Evolutionary conservation across 2,797 vertebrate species (phyloP), one percentile per base, ranked within the genome.

Genomic region (Acipenser oxyrinchus): DNA sequence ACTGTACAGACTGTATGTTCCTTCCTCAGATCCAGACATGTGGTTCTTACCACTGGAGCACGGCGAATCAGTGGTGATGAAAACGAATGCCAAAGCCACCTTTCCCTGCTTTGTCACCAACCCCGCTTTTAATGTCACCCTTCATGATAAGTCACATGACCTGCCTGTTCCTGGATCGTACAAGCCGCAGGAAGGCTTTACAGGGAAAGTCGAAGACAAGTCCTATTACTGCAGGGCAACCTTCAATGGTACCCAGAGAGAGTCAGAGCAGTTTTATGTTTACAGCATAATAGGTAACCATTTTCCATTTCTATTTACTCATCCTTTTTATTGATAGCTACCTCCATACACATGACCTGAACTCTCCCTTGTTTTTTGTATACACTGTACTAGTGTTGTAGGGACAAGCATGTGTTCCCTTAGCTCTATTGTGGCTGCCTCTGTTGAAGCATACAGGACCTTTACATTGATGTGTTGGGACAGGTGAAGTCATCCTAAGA

Each of bases 81-180:
- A 86, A 59, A 91, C 88, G 71, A 82, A 87, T 6, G 83, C 83
- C 1, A 89, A 92, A 67, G 84, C 77, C 9, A 86, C 81, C 50
- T 83, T 98, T 68, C 96, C 96, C 0, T 99, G 96, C 51, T 81
- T 95, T 2, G 94, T 97, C 77, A 96, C 94, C 4, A 84, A 97
- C 74, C 96, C 96, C 0, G 77, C 78, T 10, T 88, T 93, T 72
- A 89, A 73, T 0, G 94, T 99, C 70, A 92, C 90, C 0, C 83
- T 99, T 62, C 87, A 92, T 0, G 92, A 97, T 75, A 88, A 67
- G 73, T 88, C 88, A 67, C 85, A 76, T 0, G 84, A 91, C 1
- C 74, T 72, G 11, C 83, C 83, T 0, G 72, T 95, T 65, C 79
- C 59, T 10, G 79, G 90, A 6, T 65, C 67, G 10, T 99, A 97